Conservation (phyloP, 1,140 invertebrate species). For the Drosophila grimshawi region DNA sequence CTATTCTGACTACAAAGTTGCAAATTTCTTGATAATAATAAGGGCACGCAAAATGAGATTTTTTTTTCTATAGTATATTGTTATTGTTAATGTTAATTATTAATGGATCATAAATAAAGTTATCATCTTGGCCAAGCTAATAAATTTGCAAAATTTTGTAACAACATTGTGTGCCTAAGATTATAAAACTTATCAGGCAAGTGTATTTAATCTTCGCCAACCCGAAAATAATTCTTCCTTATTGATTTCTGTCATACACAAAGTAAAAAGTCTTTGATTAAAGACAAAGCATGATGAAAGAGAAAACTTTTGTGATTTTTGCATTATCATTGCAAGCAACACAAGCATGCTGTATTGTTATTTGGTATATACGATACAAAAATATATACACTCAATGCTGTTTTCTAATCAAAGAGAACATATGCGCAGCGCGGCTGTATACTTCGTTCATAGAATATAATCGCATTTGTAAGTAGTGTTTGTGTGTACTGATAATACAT, state of each 20-base stretch:
- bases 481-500: conserved; percentile 31
- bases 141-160: no score
- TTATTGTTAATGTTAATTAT: no score
- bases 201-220: neutral
- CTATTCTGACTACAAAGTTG: neutral
- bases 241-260: no score
- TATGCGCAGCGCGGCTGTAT: neutral
- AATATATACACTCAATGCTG: neutral
- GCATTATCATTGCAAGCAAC: neutral
- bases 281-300: conserved; percentile 3
- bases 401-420: conserved; percentile 33
- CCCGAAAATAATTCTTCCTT: neutral
- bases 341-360: neutral
- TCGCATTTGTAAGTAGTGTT: no score
- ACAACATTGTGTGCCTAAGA: no score
- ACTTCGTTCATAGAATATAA: no score
- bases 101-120: no score
- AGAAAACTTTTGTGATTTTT: neutral
- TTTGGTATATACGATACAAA: neutral
- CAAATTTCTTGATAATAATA: neutral
- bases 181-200: neutral
- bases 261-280: neutral
- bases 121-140: no score
- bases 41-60: no score
- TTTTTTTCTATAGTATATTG: no score